Evolutionary conservation across 1,140 invertebrate genomes (phyloP).

Genomic region (Aethina tumida): DNA sequence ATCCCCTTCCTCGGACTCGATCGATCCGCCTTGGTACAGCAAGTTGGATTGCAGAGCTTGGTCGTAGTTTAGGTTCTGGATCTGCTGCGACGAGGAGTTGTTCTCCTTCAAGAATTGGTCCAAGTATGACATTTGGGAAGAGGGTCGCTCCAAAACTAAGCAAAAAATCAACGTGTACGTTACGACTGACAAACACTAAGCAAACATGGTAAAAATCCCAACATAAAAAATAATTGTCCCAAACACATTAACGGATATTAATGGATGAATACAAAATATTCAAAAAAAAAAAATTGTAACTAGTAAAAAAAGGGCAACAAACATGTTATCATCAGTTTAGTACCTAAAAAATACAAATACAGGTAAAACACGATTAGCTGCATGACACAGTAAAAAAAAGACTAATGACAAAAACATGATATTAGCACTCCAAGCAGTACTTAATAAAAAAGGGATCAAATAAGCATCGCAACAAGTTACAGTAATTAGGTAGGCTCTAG

Average conservation of each 20-base stretch:
- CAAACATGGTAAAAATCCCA: no score
- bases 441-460: slow-evolving; percentile 18
- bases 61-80: slow-evolving; percentile 27
- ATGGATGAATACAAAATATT: slow-evolving; percentile 8
- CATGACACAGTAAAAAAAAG: slow-evolving; percentile 15
- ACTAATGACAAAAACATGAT: slow-evolving; percentile 26
- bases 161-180: slow-evolving; percentile 5
- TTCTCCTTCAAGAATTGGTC: slow-evolving; percentile 82
- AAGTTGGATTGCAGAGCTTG: slow-evolving; percentile 24
- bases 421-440: slow-evolving; percentile 38
- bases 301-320: not conserved
- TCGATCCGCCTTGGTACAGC: slow-evolving; percentile 45
- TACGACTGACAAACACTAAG: no score
- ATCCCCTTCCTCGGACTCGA: slow-evolving; percentile 65
- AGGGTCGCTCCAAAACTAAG: slow-evolving; percentile 74
- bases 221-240: not conserved
- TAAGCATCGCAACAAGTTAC: slow-evolving; percentile 10
- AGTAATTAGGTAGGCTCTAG: slow-evolving; percentile 19
- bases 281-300: not conserved
- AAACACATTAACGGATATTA: slow-evolving; percentile 7
- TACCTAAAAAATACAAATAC: not conserved
- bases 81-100: slow-evolving; percentile 27
- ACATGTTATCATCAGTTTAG: slow-evolving; percentile 3
- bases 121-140: slow-evolving; percentile 80
- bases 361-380: slow-evolving; percentile 14